Base-by-base conservation (phyloP, 53 echinoderm and acorn worm genomes). In the Paelopatides confundens region DNA sequence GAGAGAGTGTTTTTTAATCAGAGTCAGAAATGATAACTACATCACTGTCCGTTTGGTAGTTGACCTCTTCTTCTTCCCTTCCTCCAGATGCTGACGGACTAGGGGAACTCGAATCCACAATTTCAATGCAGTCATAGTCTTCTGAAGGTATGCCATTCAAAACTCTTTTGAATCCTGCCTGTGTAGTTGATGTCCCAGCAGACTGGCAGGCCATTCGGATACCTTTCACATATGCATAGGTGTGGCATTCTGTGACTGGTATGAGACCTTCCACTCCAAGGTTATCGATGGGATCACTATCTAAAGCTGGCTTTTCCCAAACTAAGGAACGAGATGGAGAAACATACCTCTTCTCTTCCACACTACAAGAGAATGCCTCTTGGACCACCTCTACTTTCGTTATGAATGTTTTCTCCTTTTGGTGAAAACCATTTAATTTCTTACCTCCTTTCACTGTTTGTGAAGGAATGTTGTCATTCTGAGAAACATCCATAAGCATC, bases 1-100 rank as follows among this genome's bases (percentile, higher is more conserved):
- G n/a, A n/a, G n/a, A n/a, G n/a, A n/a, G n/a, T n/a, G n/a, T 58
- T 18, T 58, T 33, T 65, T 65, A 83, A 40, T 83, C 84, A 12
- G 84, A 83, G 47, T 83, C 84, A 83, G 65, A 64, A 65, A 83
- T 83, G 33, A 83, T 26, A 31, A 83, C 62, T 0, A 63, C 65
- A 83, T 83, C 84, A 14, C 62, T 17, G 1, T 83, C 84, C 11
- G 43, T 28, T 28, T 74, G 39, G 18, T 24, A 47, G 2, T 8
- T 32, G 24, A n/a, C 54, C 28, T 35, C 64, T 23, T 35, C 39
- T 40, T 35, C 39, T 40, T 24, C 47, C 39, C 39, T 62, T 15
- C 23, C 40, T 32, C 35, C 63, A 39, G 64, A 8, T 81, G 32
- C 63, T 3, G 63, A 24, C 13, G 84, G 84, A 38, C 84, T 83